phyloP scores from a whole-genome alignment of 2,797 vertebrate genomes.

The Knipowitschia caucasica region DNA sequence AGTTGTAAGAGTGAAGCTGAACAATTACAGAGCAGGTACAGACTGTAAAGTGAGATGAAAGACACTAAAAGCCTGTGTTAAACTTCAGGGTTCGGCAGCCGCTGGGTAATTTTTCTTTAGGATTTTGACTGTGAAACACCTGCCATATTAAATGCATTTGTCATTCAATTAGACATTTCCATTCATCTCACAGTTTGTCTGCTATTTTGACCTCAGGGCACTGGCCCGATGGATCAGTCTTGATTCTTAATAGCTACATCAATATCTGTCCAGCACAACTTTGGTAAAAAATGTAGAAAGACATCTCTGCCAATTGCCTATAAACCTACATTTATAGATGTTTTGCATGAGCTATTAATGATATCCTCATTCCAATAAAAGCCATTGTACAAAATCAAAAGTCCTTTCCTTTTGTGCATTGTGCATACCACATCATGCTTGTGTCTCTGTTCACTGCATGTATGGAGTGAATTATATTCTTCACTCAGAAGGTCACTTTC shows the following conservation, averaged over 20 bases:
- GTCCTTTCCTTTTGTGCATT: too few relatives aligned
- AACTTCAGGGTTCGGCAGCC: constrained; percentile 1
- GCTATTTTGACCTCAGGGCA: not conserved
- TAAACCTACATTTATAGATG: not conserved
- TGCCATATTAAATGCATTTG: constrained; percentile 6
- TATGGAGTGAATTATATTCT: too few relatives aligned
- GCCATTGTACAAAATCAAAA: too few relatives aligned
- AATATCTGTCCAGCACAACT: not conserved
- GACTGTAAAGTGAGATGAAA: constrained; percentile 16
- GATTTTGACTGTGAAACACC: constrained; percentile 8
- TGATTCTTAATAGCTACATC: not conserved
- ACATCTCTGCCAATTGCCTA: not conserved
- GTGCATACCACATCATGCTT: too few relatives aligned
- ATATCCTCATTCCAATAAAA: not conserved
- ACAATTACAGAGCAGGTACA: constrained; percentile 10
- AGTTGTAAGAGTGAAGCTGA: constrained; percentile 10
- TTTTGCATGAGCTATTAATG: not conserved
- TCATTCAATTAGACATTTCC: constrained; percentile 6
- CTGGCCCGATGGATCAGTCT: not conserved
- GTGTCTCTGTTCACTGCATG: too few relatives aligned
- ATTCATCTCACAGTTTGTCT: constrained; percentile 5
- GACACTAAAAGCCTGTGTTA: constrained; percentile 9
- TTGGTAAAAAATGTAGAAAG: not conserved
- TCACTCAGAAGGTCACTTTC: too few relatives aligned
- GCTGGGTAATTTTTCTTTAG: constrained; percentile 7